These are phyloP conservation scores for Palythoa heliodiscus DNA, from an alignment of 92 coral and sea anemone species.

Conservation along the genomic window DNA sequence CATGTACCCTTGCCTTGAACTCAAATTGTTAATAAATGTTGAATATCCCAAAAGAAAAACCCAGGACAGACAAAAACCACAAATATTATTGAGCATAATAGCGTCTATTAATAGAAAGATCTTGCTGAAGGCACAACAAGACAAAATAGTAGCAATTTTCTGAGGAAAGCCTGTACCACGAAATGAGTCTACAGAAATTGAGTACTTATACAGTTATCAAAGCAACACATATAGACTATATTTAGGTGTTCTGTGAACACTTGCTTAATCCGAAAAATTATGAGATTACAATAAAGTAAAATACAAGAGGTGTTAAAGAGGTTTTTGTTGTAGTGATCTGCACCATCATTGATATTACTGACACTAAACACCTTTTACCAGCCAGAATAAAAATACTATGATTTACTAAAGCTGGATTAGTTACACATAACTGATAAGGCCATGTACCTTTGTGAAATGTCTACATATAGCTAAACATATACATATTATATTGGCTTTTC, in stretches of 20 bases:
- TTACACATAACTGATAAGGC: not conserved
- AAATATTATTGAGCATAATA: too few species aligned
- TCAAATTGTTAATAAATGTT: not conserved
- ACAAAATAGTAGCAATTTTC: not conserved
- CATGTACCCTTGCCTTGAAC: not conserved
- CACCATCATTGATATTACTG: constrained; percentile 6
- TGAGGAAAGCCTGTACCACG: not conserved
- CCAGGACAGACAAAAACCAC: not conserved
- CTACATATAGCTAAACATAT: not conserved
- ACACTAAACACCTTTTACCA: not conserved
- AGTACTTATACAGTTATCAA: not conserved
- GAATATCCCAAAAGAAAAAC: not conserved
- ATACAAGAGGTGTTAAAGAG: constrained; percentile 12
- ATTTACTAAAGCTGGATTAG: not conserved
- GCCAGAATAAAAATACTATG: not conserved
- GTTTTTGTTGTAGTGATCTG: not conserved
- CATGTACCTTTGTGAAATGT: not conserved
- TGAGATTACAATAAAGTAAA: not conserved
- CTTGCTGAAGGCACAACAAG: not conserved
- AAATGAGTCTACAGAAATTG: not conserved
- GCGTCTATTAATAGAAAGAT: not conserved
- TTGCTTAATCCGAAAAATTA: constrained; percentile 14
- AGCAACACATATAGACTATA: not conserved
- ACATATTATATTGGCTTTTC: constrained; percentile 13
- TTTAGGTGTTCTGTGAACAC: not conserved